Evolutionary conservation across 2,113 vertebrate species (phyloP).

Genomic region (Actenoides hombroni): DNA sequence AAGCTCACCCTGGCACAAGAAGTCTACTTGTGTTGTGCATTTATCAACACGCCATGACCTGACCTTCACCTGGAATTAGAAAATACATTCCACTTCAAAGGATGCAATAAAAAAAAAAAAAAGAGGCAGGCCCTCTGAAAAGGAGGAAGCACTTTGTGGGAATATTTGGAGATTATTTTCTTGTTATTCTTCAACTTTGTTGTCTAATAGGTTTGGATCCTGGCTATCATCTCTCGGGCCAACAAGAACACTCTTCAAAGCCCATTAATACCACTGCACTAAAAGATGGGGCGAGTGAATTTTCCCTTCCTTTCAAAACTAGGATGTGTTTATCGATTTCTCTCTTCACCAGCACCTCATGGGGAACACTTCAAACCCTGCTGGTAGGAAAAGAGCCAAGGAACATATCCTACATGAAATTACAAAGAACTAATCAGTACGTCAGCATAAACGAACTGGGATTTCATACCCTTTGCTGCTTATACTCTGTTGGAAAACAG

Average conservation of each 20-base stretch:
- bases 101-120: neutral
- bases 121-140: neutral
- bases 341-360: constrained; percentile 25
- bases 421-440: constrained; percentile 27
- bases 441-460: neutral
- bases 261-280: neutral
- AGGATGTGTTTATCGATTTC: neutral
- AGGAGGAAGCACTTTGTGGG: neutral
- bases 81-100: neutral
- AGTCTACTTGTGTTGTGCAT: neutral
- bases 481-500: constrained; percentile 49
- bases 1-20: neutral
- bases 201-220: neutral
- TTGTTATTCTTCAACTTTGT: neutral
- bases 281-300: neutral
- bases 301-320: neutral
- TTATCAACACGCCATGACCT: neutral
- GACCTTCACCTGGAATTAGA: neutral
- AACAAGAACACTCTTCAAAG: neutral
- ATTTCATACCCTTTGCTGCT: constrained; percentile 13
- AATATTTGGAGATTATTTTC: neutral
- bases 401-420: constrained; percentile 35
- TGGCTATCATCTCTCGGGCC: neutral
- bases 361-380: neutral
- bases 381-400: constrained; percentile 24